Base-by-base conservation (phyloP, 2,797 vertebrate species). In the Astyanax mexicanus region DNA sequence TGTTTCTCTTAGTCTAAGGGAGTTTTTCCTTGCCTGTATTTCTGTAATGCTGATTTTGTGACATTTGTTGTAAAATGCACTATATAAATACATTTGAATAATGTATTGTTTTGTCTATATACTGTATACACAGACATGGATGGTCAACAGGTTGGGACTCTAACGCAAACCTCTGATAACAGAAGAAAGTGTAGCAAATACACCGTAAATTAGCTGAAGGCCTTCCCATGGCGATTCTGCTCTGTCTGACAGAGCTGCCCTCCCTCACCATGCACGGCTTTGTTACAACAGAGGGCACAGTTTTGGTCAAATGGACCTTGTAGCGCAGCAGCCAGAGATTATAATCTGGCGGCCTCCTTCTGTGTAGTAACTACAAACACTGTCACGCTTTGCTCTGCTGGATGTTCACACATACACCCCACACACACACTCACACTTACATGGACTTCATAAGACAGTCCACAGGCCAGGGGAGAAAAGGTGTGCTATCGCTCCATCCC, bases 291-390 rank as follows among this genome's bases (percentile, higher is more conserved):
- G 23, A 78, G 37, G 62, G 17, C 29, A 54, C 23, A 72, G 69
- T 61, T 52, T 62, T 77, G 40, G 29, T 75, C 25, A 68, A 67
- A 57, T 11, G 32, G 32, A 27, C 38, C 70, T 32, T 72, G 51
- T 23, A 69, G 13, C 55, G 51, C 44, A 25, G 19, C 19, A 0
- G 27, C 65, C 21, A 19, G 57, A 40, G 61, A 67, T 75, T 23
- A 58, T 32, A 61, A 75, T 76, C 54, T 49, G 29, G 35, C 38
- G 13, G 37, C 4, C 35, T 47, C 47, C 45, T 17, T 62, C 65
- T 77, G 51, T 58, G 65, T 60, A 29, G 29, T 65, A 51, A 69
- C 49, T 79, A 68, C 72, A 74, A 75, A 82, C 68, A 81, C 57
- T 25, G 60, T 49, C 37, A 61, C 10, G 15, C 42, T 54, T 23